phyloP scores from a whole-genome alignment of 2,797 vertebrate species.

The Chaetophractus vellerosus region DNA sequence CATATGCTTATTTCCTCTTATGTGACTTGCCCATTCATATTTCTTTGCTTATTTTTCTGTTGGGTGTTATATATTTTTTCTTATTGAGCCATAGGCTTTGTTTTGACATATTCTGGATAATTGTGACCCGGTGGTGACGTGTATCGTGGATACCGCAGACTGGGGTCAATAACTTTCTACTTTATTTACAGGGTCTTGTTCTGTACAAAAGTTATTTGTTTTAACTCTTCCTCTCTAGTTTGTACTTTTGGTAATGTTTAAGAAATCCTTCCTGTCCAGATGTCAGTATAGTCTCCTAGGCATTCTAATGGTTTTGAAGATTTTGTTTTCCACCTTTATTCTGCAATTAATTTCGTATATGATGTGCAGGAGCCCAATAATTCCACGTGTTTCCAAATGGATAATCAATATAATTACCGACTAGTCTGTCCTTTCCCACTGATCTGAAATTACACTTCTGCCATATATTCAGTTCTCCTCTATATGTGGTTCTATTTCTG shows the following conservation, averaged over 20 bases:
- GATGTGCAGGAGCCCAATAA: rapidly evolving
- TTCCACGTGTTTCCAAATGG: background rate
- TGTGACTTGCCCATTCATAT: background rate
- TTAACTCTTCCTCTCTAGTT: background rate
- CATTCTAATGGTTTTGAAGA: background rate
- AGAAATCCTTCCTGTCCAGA: background rate
- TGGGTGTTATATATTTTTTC: background rate
- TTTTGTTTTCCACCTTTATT: background rate
- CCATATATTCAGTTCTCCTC: background rate
- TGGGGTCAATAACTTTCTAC: background rate
- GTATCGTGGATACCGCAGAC: background rate
- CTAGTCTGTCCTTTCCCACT: background rate
- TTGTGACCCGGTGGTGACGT: rapidly evolving
- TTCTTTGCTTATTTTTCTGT: background rate
- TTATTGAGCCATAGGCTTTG: background rate
- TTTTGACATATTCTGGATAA: background rate
- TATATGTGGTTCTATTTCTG: background rate
- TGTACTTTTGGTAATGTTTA: too few species aligned
- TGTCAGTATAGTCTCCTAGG: background rate
- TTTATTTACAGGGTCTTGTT: background rate
- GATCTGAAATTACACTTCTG: background rate
- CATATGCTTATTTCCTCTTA: background rate
- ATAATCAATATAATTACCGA: background rate
- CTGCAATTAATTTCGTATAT: background rate
- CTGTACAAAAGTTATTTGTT: background rate